phyloP scores from a whole-genome alignment of 2,797 vertebrate genomes.

The Rhynchotus rufescens region DNA sequence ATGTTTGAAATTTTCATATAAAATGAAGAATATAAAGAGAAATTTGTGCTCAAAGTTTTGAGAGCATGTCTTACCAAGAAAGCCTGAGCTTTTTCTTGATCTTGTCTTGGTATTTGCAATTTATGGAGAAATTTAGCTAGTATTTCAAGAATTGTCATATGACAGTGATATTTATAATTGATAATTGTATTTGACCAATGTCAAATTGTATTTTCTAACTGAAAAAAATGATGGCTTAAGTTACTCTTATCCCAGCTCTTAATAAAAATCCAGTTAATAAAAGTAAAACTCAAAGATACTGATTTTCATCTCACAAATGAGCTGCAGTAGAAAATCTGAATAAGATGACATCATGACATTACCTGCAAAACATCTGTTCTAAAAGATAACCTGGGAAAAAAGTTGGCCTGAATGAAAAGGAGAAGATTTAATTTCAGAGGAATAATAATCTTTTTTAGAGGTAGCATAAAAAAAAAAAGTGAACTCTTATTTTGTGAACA shows the following conservation, averaged over 20 bases:
- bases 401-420: not conserved
- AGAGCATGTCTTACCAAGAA: not conserved
- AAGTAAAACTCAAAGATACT: not conserved
- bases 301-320: slow-evolving; percentile 14
- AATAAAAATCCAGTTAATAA: not conserved
- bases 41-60: not conserved
- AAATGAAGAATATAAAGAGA: not conserved
- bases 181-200: not conserved
- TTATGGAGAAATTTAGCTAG: not conserved
- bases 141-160: not conserved
- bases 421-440: not conserved
- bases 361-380: not conserved
- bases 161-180: not conserved
- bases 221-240: not conserved
- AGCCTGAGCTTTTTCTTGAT: not conserved
- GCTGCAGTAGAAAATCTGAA: not conserved
- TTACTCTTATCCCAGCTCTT: not conserved
- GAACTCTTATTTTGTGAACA: not conserved
- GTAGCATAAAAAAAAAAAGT: not conserved
- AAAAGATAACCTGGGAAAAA: not conserved
- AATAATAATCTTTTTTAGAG: not conserved
- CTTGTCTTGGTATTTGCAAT: not conserved
- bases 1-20: not conserved
- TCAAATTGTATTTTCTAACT: not conserved
- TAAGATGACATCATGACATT: not conserved